Evolutionary conservation across 1,140 invertebrate genomes (phyloP), one percentile per base, ranked within the genome.

Genomic region (Ruditapes philippinarum): DNA sequence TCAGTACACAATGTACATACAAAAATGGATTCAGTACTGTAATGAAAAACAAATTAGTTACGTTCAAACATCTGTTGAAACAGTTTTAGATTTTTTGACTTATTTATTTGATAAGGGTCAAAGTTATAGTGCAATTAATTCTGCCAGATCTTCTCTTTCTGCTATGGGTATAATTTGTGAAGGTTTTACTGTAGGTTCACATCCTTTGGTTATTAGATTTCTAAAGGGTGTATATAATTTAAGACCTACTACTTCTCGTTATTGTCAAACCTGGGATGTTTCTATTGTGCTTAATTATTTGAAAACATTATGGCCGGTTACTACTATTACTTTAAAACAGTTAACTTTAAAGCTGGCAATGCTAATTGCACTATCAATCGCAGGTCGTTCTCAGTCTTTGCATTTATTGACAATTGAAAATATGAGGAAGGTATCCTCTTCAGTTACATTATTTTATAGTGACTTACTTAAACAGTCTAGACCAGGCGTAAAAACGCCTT

Each of bases 71-170:
- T 5, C 42, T 57, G 25, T 80, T 54, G 54, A 51, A 22, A 22
- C 51, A 28, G n/a, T 80, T 31, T 22, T 80, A 25, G 76, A 80
- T 5, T 80, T 57, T 80, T 42, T 80, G 14, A 25, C 76, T 31
- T 4, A 80, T 7, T 33, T 54, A 25, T 80, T 12, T 57, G 51
- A 80, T 31, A 31, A 25, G 1, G 85, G 73, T 19, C 51, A 79
- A 14, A 70, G 68, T 45, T 90, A 90, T 40, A 73, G 76, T 81
- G 78, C 87, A n/a, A n/a, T 89, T 17, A 89, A 89, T 84, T 85
- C 82, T 19, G 82, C 90, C 31, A 87, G 88, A 40, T 81, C 74
- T 33, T 65, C 88, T 0, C 38, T 90, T 9, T 83, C 83, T 9
- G 17, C 76, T 9, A 33, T 80, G 33, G 54, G 89, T 17, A 62